Base-by-base conservation (phyloP, 2,888 invertebrate species). In the Habrosyne pyritoides region DNA sequence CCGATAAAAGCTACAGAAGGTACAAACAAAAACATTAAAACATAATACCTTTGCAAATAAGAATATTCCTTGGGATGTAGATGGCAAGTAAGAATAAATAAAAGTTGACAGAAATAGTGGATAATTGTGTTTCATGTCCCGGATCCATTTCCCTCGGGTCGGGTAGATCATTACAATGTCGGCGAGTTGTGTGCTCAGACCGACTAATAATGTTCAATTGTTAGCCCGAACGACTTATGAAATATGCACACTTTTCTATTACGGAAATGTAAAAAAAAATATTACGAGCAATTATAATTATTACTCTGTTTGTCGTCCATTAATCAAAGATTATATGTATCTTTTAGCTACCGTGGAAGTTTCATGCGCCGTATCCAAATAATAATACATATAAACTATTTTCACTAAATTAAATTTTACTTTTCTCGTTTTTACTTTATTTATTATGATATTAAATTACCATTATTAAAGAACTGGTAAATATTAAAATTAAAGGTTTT, bases 111-210 rank as follows among this genome's bases (percentile, higher is more conserved):
- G 78, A 79, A 82, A 83, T 81, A 78, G 64, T 76, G 71, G 73
- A 76, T 84, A 84, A 84, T 85, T 78, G 74, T 69, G 71, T 80
- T 81, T 77, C 86, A 78, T 86, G 86, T 75, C 72, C 63, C 67
- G 61, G 64, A 61, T 71, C 81, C 78, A 85, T 85, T 86, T 82
- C 75, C 77, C 66, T 42, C 18, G 18, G 24, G 24, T 59, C 53
- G 60, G 69, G 74, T 64, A 71, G 77, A 81, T 83, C 79, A 79
- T 77, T 75, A 78, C 67, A 75, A 67, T 73, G 77, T 71, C 66
- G 69, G 67, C 70, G 72, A 70, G 70, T 74, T 62, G 71, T 65
- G 55, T 53, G 56, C 52, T 53, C 57, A 52, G 61, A 59, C 63
- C 51, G 53, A 61, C 66, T 76, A 80, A 80, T 81, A 77, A 71